Percentiles rank a stretch among this genome's conserved stretches.
Conservation (phyloP, 2,888 invertebrate species). For the Ormyrus rosae region DNA sequence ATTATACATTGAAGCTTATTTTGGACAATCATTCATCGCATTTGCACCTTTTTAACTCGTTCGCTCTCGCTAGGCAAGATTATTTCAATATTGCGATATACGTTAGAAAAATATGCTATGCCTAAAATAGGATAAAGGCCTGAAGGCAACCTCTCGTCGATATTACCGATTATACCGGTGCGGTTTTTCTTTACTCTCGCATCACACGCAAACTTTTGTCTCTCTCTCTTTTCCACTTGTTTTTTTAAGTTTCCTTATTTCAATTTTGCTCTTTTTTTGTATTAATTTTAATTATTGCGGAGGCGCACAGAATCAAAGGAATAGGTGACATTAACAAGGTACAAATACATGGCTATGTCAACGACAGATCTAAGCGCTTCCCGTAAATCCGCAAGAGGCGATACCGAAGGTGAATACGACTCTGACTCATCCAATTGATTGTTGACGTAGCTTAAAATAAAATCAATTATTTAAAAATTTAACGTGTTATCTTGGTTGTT, state of each 20-base stretch:
- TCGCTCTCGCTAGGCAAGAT: constrained; percentile 70
- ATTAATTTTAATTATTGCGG: constrained; percentile 51
- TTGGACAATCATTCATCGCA: constrained; percentile 60
- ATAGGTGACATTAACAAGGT: constrained; percentile 53
- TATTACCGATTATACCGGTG: constrained; percentile 58
- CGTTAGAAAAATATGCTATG: constrained; percentile 76
- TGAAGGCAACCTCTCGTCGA: constrained; percentile 70
- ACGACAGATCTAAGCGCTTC: constrained; percentile 58
- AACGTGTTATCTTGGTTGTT: too few species aligned
- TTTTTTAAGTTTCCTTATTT: constrained; percentile 46
- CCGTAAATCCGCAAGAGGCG: constrained; percentile 22
- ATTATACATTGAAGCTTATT: constrained; percentile 57
- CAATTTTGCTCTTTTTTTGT: constrained; percentile 55
- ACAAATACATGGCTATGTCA: constrained; percentile 47
- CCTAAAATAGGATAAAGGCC: constrained; percentile 76
- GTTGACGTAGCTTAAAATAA: too few species aligned
- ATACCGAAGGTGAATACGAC: too few species aligned
- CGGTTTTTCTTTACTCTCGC: constrained; percentile 55
- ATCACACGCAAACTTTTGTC: constrained; percentile 54
- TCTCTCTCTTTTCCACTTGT: constrained; percentile 57
- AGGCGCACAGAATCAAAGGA: constrained; percentile 51
- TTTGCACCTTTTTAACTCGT: constrained; percentile 60
- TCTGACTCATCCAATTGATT: too few species aligned
- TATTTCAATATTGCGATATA: constrained; percentile 73
- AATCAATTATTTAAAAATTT: too few species aligned